A percentile compares a stretch with the other conserved stretches of the same genome.
phyloP scores from a whole-genome alignment of 1,140 invertebrate genomes.

The Bicyclus anynana region DNA sequence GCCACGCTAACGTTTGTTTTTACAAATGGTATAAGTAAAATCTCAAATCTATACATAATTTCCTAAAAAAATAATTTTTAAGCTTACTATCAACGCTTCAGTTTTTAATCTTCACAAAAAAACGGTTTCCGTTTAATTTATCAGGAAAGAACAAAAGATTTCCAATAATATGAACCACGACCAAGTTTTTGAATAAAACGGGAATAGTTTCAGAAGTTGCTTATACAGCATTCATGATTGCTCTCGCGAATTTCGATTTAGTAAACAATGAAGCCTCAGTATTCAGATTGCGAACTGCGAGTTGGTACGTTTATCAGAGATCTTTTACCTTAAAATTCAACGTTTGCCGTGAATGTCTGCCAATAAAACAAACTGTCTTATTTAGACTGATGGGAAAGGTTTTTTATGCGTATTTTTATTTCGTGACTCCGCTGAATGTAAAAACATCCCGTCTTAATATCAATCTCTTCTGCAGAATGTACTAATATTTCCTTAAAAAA shows the following conservation, averaged over 20 bases:
- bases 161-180: not conserved
- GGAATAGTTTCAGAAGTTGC: conserved; percentile 15
- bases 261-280: conserved; percentile 17
- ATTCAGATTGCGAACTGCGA: conserved; percentile 18
- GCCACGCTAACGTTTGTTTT: too few relatives aligned
- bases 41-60: too few relatives aligned
- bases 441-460: not conserved
- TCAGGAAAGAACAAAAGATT: not conserved
- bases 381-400: conserved; percentile 3
- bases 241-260: conserved; percentile 15
- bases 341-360: conserved; percentile 7
- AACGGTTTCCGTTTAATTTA: not conserved
- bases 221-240: conserved; percentile 17
- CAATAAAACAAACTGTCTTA: conserved; percentile 8
- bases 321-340: conserved; percentile 22
- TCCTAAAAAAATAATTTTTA: too few relatives aligned
- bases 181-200: conserved; percentile 7
- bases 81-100: too few relatives aligned
- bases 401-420: conserved; percentile 5
- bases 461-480: not conserved
- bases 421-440: not conserved
- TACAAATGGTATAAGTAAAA: too few relatives aligned
- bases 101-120: not conserved
- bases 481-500: not conserved
- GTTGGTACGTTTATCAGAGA: conserved; percentile 10